Evolutionary conservation across 1,140 invertebrate species (phyloP).

Genomic region (Mya arenaria): DNA sequence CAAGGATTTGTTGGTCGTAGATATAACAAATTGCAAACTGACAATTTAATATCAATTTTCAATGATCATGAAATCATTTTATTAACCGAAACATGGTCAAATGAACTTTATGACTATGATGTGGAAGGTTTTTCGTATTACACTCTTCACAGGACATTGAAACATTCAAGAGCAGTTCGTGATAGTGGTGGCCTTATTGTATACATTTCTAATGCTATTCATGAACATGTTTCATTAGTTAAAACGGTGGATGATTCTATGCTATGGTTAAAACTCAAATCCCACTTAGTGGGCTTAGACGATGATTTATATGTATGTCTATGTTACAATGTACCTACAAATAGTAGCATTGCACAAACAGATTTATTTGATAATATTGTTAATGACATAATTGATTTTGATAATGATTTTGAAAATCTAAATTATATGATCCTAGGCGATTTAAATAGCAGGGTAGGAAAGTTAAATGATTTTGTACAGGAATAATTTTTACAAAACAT

Average conservation of each 20-base stretch:
- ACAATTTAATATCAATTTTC: background rate
- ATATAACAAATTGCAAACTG: background rate
- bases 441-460: too few relatives aligned
- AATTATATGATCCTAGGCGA: too few relatives aligned
- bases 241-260: background rate
- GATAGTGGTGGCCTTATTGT: conserved; percentile 17
- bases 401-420: too few relatives aligned
- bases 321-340: background rate
- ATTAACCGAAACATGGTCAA: conserved; percentile 19
- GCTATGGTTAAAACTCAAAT: background rate
- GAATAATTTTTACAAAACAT: too few relatives aligned
- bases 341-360: too few relatives aligned
- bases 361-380: too few relatives aligned
- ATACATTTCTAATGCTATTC: background rate
- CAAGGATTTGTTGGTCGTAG: background rate
- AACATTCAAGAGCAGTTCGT: background rate
- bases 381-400: too few relatives aligned
- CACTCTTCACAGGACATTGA: background rate
- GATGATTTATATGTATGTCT: background rate
- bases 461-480: too few relatives aligned
- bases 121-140: background rate
- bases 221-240: background rate
- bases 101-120: background rate
- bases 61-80: background rate
- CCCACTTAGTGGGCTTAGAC: background rate